Evolutionary conservation across 1,140 invertebrate genomes (phyloP), one percentile per base, ranked within the genome.

Genomic region (Drosophila lini): DNA sequence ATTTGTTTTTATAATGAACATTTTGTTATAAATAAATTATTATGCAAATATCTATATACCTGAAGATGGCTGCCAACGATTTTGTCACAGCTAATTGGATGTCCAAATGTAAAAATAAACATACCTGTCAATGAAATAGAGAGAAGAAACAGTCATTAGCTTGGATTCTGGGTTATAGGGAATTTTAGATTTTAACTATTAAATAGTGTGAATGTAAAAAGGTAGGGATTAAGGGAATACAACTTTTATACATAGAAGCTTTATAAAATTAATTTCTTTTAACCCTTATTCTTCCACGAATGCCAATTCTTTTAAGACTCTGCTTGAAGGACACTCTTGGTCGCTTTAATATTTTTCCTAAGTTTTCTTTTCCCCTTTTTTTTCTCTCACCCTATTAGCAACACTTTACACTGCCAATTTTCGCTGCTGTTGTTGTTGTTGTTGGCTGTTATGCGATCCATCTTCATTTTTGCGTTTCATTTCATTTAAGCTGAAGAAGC

Each of bases 401-500:
- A 31, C 44, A 71, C 53, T 60, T 59, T 50, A 40, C 42, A 34
- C 52, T 60, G 53, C 36, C 55, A 58, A 55, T 52, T 53, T 48
- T 41, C 25, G 42, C 47, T 47, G 9, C 4, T 42, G 3, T 36
- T 36, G 34, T 36, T 36, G 8, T 59, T 45, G 44, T n/a, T 67
- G 34, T 34, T 67, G 67, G 45, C 38, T 79, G 83, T 76, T 76
- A 85, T 82, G 67, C 67, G 82, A 86, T 86, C 82, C 83, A 86
- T 86, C 82, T 88, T 88, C 76, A 86, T 88, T 86, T 88, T 80
- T 76, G 61, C 70, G 71, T 75, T 75, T 75, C 74, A 60, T 63
- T 68, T 76, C 70, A 86, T 85, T 85, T 81, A 40, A 59, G 63
- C 42, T 44, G 53, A 73, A 71, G 41, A 63, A 48, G 55, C 55